Evolutionary conservation across 2,888 invertebrate species (phyloP).

Genomic region (Philopedon plagiatum): DNA sequence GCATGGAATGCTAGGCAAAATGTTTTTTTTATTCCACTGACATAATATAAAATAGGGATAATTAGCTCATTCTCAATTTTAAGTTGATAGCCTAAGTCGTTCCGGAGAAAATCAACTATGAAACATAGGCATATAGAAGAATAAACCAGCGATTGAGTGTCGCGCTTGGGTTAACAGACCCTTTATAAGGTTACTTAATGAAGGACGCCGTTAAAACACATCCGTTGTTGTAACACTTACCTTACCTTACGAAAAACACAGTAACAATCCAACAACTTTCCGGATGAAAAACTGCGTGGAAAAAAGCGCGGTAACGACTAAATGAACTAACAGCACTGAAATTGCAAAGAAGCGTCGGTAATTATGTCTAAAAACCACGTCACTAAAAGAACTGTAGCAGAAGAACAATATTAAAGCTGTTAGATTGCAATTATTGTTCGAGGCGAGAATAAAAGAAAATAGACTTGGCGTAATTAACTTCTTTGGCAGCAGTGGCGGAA

Average conservation of each 20-base stretch:
- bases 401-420: slow-evolving; percentile 46
- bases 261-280: slow-evolving; percentile 11
- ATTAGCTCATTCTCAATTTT: too few species aligned
- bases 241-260: background rate
- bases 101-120: too few species aligned
- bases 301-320: slow-evolving; percentile 12
- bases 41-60: too few species aligned
- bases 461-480: slow-evolving; percentile 38
- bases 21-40: too few species aligned
- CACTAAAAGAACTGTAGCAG: slow-evolving; percentile 45
- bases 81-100: too few species aligned
- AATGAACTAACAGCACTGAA: slow-evolving; percentile 16
- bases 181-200: too few species aligned
- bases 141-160: too few species aligned
- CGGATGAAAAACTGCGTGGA: background rate
- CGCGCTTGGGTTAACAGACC: too few species aligned
- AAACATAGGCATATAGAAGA: too few species aligned
- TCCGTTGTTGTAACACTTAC: background rate
- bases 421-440: slow-evolving; percentile 43
- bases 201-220: too few species aligned
- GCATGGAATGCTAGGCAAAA: too few species aligned
- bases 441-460: slow-evolving; percentile 33
- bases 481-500: slow-evolving; percentile 29
- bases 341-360: slow-evolving; percentile 26
- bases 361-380: slow-evolving; percentile 38